These are phyloP conservation scores for Mylabris sibirica DNA, from an alignment of 2,888 invertebrate species.

Conservation along the genomic window DNA sequence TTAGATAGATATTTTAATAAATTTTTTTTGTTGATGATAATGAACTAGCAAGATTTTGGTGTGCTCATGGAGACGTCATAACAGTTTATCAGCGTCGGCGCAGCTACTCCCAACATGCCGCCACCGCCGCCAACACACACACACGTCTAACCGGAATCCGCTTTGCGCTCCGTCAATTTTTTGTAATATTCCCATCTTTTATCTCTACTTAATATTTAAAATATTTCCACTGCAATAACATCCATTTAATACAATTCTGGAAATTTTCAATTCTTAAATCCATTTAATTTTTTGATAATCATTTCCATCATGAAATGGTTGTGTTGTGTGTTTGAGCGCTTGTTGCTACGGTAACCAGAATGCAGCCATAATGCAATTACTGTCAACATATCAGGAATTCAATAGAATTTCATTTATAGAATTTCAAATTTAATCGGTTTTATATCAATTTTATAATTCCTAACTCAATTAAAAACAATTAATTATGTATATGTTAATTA, in stretches of 20 bases:
- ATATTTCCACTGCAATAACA: background rate
- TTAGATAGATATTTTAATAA: background rate
- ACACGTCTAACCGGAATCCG: background rate
- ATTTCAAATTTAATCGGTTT: background rate
- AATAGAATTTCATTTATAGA: background rate
- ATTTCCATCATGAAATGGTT: background rate
- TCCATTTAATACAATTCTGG: background rate
- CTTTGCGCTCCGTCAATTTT: constrained; percentile 8
- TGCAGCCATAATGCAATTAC: constrained; percentile 11
- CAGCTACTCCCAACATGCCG: constrained; percentile 2
- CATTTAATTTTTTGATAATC: background rate
- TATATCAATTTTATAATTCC: background rate
- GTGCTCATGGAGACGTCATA: background rate
- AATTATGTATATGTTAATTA: background rate
- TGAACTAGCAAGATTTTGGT: constrained; percentile 1
- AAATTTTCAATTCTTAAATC: background rate
- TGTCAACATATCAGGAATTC: constrained; percentile 3
- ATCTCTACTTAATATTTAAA: background rate
- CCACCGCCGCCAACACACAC: background rate
- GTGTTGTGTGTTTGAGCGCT: background rate
- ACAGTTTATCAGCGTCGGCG: background rate
- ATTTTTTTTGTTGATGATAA: background rate
- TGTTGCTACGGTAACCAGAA: constrained; percentile 1
- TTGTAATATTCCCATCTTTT: background rate
- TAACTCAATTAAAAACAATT: background rate